Evolutionary conservation across 1,140 invertebrate species (phyloP).

Genomic region (Hypsibius dujardini): DNA sequence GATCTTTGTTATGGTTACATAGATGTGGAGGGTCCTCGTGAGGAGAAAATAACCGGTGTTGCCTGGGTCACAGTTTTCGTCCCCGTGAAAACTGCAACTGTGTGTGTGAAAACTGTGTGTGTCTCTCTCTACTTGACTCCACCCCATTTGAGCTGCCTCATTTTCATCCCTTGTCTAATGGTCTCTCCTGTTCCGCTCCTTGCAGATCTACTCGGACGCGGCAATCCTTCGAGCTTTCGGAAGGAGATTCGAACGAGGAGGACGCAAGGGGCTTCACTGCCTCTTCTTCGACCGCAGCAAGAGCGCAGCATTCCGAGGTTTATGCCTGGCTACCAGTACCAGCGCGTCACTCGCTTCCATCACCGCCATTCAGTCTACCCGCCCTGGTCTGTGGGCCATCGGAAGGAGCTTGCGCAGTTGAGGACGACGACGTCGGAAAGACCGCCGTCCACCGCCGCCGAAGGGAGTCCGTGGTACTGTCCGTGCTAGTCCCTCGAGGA

Average conservation of each 20-base stretch:
- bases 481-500: not conserved
- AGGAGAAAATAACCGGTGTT: too few species aligned
- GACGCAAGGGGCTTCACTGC: not conserved
- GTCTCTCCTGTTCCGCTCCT: not conserved
- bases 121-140: too few species aligned
- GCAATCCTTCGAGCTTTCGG: constrained; percentile 15
- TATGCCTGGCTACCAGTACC: constrained; percentile 6
- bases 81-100: too few species aligned
- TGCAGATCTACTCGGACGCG: constrained; percentile 7
- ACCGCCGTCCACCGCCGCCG: not conserved
- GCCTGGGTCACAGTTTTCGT: too few species aligned
- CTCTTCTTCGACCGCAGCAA: not conserved
- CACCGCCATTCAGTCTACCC: not conserved
- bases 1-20: too few species aligned
- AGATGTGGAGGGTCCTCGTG: too few species aligned
- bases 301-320: not conserved
- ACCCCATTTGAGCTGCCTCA: too few species aligned
- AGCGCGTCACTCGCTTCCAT: not conserved
- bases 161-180: too few species aligned
- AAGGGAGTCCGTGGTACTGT: not conserved
- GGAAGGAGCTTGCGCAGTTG: not conserved
- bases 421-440: not conserved
- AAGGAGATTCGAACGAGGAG: not conserved
- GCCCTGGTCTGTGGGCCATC: too few species aligned
- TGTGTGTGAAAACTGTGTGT: too few species aligned